Evolutionary conservation across 2,113 vertebrate genomes (phyloP), one percentile per base, ranked within the genome.

Genomic region (Mormoops blainvillei): DNA sequence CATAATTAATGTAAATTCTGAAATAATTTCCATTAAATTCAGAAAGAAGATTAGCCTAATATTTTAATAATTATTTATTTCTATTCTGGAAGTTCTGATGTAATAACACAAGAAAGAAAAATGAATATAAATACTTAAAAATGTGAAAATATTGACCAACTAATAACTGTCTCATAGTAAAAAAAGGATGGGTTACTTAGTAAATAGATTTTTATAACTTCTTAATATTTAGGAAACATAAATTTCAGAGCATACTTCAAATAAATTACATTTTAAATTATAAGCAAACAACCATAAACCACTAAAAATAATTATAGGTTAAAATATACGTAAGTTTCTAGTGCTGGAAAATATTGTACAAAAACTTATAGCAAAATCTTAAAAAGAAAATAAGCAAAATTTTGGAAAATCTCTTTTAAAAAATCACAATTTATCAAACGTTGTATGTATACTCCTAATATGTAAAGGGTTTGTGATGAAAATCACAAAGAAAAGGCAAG

Each of bases 61-160:
- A 56, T 87, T 63, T 81, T 16, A 81, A 38, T 74, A 74, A 89
- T 84, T 89, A 84, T 48, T 90, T 65, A 58, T 86, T 93, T 95
- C 36, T 90, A 43, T 90, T 90, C 33, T 82, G 15, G 14, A 82
- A 10, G 15, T 74, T 82, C n/a, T 81, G n/a, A 48, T 50, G 4
- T 52, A 89, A 68, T 65, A 63, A 83, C 6, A 70, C 20, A 70
- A 65, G 77, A 58, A 56, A 43, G 38, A 81, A 81, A 74, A 54
- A 54, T 31, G 4, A 70, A 28, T 7, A 70, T 58, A 73, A 74
- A 74, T 26, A 86, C 63, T 82, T 38, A 74, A 96, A 77, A 80
- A 89, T 56, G 63, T 82, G 38, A 90, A 93, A 90, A 74, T 77
- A 43, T 89, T 10, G 2, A 70, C 20, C 19, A 74, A 28, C 9